Base-by-base conservation (phyloP, 2,888 invertebrate genomes). In the Drosophila histrio region DNA sequence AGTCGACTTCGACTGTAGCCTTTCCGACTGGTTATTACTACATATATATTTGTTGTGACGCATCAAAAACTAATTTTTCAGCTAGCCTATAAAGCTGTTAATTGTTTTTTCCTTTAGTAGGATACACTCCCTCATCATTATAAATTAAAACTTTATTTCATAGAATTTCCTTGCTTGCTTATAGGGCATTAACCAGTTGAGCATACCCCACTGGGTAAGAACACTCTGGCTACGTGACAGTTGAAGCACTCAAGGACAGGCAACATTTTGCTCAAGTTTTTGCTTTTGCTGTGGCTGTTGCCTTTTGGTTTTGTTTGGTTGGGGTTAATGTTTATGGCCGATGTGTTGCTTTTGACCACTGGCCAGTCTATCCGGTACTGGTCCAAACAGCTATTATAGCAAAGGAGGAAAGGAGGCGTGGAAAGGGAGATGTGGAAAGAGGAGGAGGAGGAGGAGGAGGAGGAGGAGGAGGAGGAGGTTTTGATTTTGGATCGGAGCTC, bases 401-500 rank as follows among this genome's bases (percentile, higher is more conserved):
- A 4, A 4, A 0, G 36, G 36, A 15, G 24, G 5, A 19, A 11
- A 24, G 22, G 28, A 21, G 11, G 49, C 4, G 38, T 2, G 24
- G 9, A 11, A 2, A 6, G 1, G 4, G 11, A 28, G 26, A 26
- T n/a, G n/a, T n/a, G 26, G n/a, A 15, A 13, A 3, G 0, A 28
- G 17, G 28, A 11, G 3, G 1, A n/a, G 17, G 32, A 1, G 5
- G 3, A 0, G 21, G 19, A 11, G 28, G 13, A 34, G 19, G n/a
- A 1, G n/a, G 46, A 1, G 11, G 8, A 13, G n/a, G 8, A 8
- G 15, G 19, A 11, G 24, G 28, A 3, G 34, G 17, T 15, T 61
- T 54, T 73, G 73, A 71, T 75, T 71, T 76, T 58, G 67, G 54
- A 62, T 54, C 50, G 46, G 52, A 52, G 56, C 72, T 69, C 79